Conservation (phyloP, 2,797 vertebrate species). For the Diplodus sargus region DNA sequence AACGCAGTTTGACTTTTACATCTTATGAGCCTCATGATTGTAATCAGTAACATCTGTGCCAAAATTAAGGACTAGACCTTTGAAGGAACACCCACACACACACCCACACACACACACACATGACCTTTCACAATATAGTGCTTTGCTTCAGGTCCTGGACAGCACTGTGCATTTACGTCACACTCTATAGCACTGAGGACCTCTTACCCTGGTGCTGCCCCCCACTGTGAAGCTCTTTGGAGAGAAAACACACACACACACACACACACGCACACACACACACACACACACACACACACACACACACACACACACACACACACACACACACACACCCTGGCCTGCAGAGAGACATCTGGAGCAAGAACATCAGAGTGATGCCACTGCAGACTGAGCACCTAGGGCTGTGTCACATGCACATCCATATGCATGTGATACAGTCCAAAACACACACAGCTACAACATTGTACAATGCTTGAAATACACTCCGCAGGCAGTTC, state of each 20-base stretch:
- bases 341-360: conserved; percentile 32
- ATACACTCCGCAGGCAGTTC: conserved; percentile 1
- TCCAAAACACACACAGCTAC: neutral
- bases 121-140: conserved; percentile 66
- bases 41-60: conserved; percentile 42
- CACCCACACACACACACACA: conserved; percentile 22
- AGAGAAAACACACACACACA: conserved; percentile 16
- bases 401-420: conserved; percentile 27
- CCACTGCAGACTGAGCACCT: conserved; percentile 17
- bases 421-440: conserved; percentile 10
- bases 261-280: conserved; percentile 9
- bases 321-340: neutral
- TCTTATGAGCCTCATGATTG: conserved; percentile 23
- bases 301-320: conserved; percentile 9
- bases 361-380: conserved; percentile 31
- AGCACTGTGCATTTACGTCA: conserved; percentile 61
- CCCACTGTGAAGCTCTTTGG: conserved; percentile 43
- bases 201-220: conserved; percentile 25
- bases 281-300: conserved; percentile 4
- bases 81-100: conserved; percentile 20
- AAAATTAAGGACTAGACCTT: conserved; percentile 45
- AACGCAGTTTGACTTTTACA: conserved; percentile 12
- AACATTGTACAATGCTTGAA: conserved; percentile 17
- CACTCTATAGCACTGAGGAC: conserved; percentile 43
- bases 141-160: conserved; percentile 61